Base-by-base conservation (phyloP, 2,113 vertebrate species). In the Camelus dromedarius region DNA sequence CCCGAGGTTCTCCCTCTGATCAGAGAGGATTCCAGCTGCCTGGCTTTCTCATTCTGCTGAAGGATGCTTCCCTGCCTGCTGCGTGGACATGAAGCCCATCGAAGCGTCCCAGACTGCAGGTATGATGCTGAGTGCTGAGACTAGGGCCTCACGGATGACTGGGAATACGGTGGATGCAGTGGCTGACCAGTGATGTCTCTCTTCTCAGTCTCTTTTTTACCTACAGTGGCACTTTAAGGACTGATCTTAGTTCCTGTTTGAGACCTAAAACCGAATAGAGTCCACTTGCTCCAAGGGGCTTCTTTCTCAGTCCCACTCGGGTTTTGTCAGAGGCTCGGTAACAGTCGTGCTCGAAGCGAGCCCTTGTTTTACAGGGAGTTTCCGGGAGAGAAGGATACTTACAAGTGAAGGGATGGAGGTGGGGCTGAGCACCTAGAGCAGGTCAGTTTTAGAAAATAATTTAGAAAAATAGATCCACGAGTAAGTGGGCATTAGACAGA, bases 291-390 rank as follows among this genome's bases (percentile, higher is more conserved):
- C 77, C 6, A 26, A 35, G 32, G 38, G 35, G 26, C 58, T 52
- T 46, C 54, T 35, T 95, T 32, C 64, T 50, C 18, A n/a, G 64
- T n/a, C 85, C 8, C 8, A 8, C 1, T 11, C 42, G 66, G 52
- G 22, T 30, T 69, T 54, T 73, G 54, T 66, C 46, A 42, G 73
- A 79, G 46, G 42, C 72, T 54, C 28, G 24, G 0, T 38, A 15
- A n/a, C 15, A 42, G 56, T 48, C n/a, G 14, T 2, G 5, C 35
- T 66, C 1, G 1, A 42, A 64, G 66, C 24, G 22, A 87, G 84
- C 76, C 89, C 81, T 91, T 58, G 28, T 64, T 95, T 93, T 42
- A 19, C 60, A 69, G 62, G 20, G 14, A 81, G 35, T 64, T 91
- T 84, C 79, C 30, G 42, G 85, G 48, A 79, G 35, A 80, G 42